These are phyloP conservation scores for Pollenia labialis DNA, from an alignment of 2,888 invertebrate species.

Conservation along the genomic window DNA sequence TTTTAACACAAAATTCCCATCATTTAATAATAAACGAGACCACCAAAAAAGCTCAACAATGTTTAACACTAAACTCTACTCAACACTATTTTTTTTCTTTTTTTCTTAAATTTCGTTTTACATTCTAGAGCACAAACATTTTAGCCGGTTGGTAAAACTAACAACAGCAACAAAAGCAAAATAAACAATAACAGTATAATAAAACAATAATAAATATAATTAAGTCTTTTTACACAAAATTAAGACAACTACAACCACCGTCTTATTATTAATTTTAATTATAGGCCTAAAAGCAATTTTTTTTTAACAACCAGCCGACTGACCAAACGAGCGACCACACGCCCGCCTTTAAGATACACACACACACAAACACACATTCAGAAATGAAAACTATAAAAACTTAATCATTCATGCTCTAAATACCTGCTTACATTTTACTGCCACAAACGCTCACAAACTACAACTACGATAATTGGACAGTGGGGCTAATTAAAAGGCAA, in stretches of 20 bases:
- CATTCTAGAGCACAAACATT: constrained; percentile 43
- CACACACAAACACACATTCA: background rate
- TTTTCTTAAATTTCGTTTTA: background rate
- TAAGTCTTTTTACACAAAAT: constrained; percentile 68
- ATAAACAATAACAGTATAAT: constrained; percentile 32
- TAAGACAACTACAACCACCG: constrained; percentile 60
- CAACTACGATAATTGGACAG: constrained; percentile 35
- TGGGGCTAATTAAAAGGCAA: background rate
- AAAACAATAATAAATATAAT: constrained; percentile 66
- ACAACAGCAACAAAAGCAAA: constrained; percentile 3
- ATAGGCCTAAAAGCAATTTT: constrained; percentile 64
- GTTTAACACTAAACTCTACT: constrained; percentile 3
- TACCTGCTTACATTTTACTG: constrained; percentile 46
- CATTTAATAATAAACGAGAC: constrained; percentile 9
- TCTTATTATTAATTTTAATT: constrained; percentile 69
- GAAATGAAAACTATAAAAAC: constrained; percentile 42
- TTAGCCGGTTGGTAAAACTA: constrained; percentile 25
- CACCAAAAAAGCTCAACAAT: constrained; percentile 38
- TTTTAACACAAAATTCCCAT: constrained; percentile 41
- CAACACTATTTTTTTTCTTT: background rate
- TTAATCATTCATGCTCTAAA: constrained; percentile 60
- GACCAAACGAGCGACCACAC: constrained; percentile 48
- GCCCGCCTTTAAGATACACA: constrained; percentile 50
- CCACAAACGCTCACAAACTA: constrained; percentile 26
- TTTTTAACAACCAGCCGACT: constrained; percentile 33